These are phyloP conservation scores for Lichenostomus cassidix DNA, from an alignment of 2,113 vertebrate species.

Conservation along the genomic window DNA sequence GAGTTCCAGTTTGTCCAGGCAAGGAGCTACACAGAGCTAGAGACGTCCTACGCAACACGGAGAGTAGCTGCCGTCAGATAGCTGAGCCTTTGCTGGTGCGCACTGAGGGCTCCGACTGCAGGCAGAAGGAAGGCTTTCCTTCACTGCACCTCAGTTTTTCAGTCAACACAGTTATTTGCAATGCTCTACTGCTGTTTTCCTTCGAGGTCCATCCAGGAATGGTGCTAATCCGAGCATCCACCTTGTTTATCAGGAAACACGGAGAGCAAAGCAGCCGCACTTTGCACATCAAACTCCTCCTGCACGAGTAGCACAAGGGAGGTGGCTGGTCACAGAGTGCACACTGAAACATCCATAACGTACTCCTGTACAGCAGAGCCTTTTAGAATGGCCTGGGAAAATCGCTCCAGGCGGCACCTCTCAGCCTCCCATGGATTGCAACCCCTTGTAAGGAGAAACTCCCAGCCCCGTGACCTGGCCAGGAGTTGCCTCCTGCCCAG, in stretches of 20 bases:
- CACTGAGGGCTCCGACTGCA: conserved; percentile 42
- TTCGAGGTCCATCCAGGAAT: not conserved
- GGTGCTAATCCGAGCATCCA: not conserved
- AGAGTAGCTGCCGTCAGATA: conserved; percentile 18
- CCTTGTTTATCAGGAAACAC: not conserved
- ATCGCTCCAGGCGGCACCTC: not conserved
- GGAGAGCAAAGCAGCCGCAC: not conserved
- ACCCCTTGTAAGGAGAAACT: conserved; percentile 19
- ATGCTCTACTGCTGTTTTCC: not conserved
- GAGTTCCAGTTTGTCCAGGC: not conserved
- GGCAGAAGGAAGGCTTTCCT: not conserved
- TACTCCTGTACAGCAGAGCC: conserved; percentile 28
- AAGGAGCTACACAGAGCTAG: not conserved
- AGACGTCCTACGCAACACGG: not conserved
- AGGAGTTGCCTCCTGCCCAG: conserved; percentile 51
- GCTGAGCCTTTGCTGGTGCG: conserved; percentile 65
- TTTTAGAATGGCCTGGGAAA: conserved; percentile 36
- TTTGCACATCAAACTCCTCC: not conserved
- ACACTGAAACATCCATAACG: not conserved
- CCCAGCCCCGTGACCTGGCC: not conserved
- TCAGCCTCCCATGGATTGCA: not conserved
- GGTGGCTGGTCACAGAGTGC: not conserved
- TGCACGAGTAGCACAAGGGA: not conserved
- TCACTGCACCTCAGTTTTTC: conserved; percentile 15
- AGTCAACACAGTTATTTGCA: not conserved